phyloP scores from a whole-genome alignment of 2,888 invertebrate genomes.

The Iphiclides podalirius region DNA sequence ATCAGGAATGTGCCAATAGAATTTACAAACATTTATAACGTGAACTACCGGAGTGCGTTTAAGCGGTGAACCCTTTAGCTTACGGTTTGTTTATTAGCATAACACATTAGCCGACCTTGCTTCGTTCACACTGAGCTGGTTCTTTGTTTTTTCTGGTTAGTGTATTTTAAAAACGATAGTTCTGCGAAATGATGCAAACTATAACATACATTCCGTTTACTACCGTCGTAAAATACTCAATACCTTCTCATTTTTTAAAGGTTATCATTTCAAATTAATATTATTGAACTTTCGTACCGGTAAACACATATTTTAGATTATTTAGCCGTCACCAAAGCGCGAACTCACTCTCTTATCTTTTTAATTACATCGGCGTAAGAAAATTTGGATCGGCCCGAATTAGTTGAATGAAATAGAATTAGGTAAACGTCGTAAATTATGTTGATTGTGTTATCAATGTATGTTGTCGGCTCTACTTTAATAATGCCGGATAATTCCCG shows the following conservation, averaged over 20 bases:
- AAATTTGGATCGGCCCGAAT: conserved; percentile 5
- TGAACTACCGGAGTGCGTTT: conserved; percentile 6
- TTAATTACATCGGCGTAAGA: conserved; percentile 5
- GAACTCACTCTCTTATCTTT: neutral
- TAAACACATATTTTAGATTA: neutral
- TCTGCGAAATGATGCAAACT: neutral
- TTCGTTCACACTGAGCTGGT: conserved; percentile 1
- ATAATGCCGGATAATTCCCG: no score
- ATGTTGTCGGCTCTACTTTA: no score
- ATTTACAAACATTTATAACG: conserved; percentile 22
- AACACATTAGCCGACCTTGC: conserved; percentile 17
- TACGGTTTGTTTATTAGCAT: conserved; percentile 19
- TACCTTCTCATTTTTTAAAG: neutral
- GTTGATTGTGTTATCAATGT: conserved; percentile 18
- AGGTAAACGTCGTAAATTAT: conserved; percentile 17
- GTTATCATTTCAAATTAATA: neutral
- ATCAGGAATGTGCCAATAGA: conserved; percentile 18
- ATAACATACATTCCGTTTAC: neutral
- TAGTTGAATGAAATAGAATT: conserved; percentile 20
- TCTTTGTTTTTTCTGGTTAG: conserved; percentile 9
- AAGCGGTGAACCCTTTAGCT: conserved; percentile 12
- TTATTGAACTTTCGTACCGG: neutral
- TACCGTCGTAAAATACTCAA: neutral
- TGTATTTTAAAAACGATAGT: neutral
- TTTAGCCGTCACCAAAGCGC: neutral